Conservation (phyloP, 2,797 vertebrate genomes). For the Synaphobranchus kaupii region DNA sequence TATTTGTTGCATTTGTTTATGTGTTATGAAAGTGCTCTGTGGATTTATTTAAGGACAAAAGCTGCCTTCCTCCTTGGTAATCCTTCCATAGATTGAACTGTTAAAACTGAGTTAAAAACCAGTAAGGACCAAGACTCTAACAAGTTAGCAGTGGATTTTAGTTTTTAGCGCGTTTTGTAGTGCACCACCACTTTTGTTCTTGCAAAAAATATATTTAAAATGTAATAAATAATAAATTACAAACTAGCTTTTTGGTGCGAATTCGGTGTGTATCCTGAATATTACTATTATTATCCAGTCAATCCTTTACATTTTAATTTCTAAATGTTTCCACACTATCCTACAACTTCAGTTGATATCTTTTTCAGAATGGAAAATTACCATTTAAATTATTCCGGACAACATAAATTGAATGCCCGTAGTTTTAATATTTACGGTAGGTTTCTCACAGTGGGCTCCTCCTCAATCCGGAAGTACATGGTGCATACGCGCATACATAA, state of each 20-base stretch:
- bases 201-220: neutral
- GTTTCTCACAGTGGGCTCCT: neutral
- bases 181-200: neutral
- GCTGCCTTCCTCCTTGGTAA: neutral
- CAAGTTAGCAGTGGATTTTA: neutral
- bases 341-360: too few species aligned
- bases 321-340: too few species aligned
- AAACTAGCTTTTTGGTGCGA: neutral
- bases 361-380: too few species aligned
- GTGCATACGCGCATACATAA: neutral
- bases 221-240: neutral
- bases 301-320: too few species aligned
- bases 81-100: neutral
- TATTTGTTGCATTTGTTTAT: neutral
- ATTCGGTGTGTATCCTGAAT: neutral
- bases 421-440: constrained; percentile 2
- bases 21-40: neutral
- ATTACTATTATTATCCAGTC: too few species aligned
- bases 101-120: too few species aligned
- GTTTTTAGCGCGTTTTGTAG: neutral
- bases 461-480: constrained; percentile 7
- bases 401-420: neutral
- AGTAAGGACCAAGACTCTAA: neutral
- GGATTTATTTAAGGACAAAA: neutral
- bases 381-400: neutral